A percentile compares a stretch with the other conserved stretches of the same genome.
Evolutionary conservation across 2,113 vertebrate genomes (phyloP).

Genomic region (Zootoca vivipara): DNA sequence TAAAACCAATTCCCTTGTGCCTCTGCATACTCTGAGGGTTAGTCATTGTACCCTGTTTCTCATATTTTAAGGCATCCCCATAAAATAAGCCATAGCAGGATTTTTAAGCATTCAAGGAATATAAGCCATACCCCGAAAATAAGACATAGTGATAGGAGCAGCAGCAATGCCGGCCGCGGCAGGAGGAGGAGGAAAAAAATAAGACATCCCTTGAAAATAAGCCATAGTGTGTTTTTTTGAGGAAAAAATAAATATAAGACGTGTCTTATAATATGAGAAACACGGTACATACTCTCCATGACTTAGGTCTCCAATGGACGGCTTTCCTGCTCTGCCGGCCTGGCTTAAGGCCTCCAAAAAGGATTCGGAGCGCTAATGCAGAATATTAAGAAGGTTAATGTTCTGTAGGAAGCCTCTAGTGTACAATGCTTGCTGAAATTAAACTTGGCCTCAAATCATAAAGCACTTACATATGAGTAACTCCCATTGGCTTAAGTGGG

Average conservation of each 20-base stretch:
- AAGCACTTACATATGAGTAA: conserved; percentile 41
- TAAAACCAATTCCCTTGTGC: conserved; percentile 21
- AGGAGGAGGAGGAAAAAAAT: too few relatives aligned
- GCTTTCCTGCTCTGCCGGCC: conserved; percentile 47
- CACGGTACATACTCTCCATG: not conserved
- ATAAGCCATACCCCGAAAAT: too few relatives aligned
- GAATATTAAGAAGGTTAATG: conserved; percentile 63
- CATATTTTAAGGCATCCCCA: too few relatives aligned
- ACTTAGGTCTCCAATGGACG: conserved; percentile 37
- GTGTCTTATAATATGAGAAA: too few relatives aligned
- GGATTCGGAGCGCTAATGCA: conserved; percentile 65
- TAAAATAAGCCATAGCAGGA: too few relatives aligned
- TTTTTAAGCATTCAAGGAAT: too few relatives aligned
- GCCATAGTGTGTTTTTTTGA: too few relatives aligned
- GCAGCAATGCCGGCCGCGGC: too few relatives aligned
- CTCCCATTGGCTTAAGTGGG: not conserved
- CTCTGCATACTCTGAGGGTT: conserved; percentile 37
- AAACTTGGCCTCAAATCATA: conserved; percentile 29
- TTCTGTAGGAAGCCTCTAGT: conserved; percentile 54
- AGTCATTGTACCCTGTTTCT: too few relatives aligned
- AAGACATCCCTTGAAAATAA: too few relatives aligned
- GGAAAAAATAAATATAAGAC: too few relatives aligned
- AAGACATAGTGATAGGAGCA: too few relatives aligned
- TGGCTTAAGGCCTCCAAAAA: conserved; percentile 43
- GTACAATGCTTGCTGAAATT: conserved; percentile 63